A percentile compares a stretch with the other conserved stretches of the same genome.
Conservation (phyloP, 2,888 invertebrate species). For the Alsophila aescularia region DNA sequence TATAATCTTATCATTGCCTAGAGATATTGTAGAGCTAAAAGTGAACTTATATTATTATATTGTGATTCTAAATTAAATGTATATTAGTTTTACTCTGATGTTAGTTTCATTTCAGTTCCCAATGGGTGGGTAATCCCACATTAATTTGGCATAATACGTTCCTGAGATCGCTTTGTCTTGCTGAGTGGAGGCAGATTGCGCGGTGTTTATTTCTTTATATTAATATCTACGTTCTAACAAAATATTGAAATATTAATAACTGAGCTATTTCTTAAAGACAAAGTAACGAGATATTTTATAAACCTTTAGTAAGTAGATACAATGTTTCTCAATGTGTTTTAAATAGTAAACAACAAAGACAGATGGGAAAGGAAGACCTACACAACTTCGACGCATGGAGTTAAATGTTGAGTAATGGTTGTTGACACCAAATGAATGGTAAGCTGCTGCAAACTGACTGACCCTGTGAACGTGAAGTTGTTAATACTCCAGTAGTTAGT, state of each 20-base stretch:
- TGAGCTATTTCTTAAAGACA: slow-evolving; percentile 17
- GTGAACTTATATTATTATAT: slow-evolving; percentile 54
- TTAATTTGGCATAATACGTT: slow-evolving; percentile 17
- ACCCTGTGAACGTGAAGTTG: too few species aligned
- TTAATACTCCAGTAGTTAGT: too few species aligned
- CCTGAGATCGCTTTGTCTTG: slow-evolving; percentile 16
- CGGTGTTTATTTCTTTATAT: slow-evolving; percentile 17
- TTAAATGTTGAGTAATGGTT: too few species aligned
- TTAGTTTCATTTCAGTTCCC: slow-evolving; percentile 55
- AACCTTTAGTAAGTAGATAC: neutral
- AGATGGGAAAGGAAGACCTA: too few species aligned
- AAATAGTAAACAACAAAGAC: neutral
- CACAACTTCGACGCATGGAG: too few species aligned
- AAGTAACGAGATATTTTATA: slow-evolving; percentile 2
- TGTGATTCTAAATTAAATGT: slow-evolving; percentile 82
- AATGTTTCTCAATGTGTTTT: neutral
- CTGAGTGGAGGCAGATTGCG: slow-evolving; percentile 13
- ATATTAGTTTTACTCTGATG: slow-evolving; percentile 62
- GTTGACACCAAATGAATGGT: too few species aligned
- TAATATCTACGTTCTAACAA: slow-evolving; percentile 5
- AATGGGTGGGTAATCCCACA: slow-evolving; percentile 14
- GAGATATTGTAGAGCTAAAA: slow-evolving; percentile 58
- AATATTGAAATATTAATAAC: slow-evolving; percentile 11
- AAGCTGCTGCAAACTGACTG: too few species aligned
- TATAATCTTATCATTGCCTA: slow-evolving; percentile 17